phyloP scores from a whole-genome alignment of 2,113 vertebrate genomes.

The Rhinogobius similis region DNA sequence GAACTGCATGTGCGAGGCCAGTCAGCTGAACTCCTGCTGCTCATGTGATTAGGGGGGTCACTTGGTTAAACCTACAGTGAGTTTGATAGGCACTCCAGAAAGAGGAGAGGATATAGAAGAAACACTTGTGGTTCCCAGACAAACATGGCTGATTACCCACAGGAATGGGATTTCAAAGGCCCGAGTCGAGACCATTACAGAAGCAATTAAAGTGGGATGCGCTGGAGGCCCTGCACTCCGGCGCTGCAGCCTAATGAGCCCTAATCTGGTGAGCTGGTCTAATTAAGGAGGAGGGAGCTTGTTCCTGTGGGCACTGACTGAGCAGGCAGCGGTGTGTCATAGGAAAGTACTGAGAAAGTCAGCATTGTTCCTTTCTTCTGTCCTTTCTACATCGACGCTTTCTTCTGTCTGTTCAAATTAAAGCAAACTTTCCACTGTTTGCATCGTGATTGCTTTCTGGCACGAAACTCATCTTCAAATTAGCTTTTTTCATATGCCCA shows the following conservation, averaged over 20 bases:
- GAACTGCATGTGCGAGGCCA: neutral
- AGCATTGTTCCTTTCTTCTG: slow-evolving; percentile 23
- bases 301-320: slow-evolving; percentile 51
- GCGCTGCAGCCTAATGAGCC: slow-evolving; percentile 67
- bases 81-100: slow-evolving; percentile 19
- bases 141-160: slow-evolving; percentile 74
- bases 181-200: slow-evolving; percentile 66
- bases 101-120: slow-evolving; percentile 15
- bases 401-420: slow-evolving; percentile 20
- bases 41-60: slow-evolving; percentile 9
- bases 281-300: slow-evolving; percentile 64
- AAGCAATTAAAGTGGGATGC: slow-evolving; percentile 70
- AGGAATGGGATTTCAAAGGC: slow-evolving; percentile 74
- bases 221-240: slow-evolving; percentile 57
- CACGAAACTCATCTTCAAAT: slow-evolving; percentile 19
- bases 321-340: slow-evolving; percentile 30
- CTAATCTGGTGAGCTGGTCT: slow-evolving; percentile 70
- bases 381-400: too few species aligned
- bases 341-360: slow-evolving; percentile 17
- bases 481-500: slow-evolving; percentile 7
- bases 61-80: slow-evolving; percentile 15
- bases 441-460: slow-evolving; percentile 31
- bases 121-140: slow-evolving; percentile 57
- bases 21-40: slow-evolving; percentile 6
- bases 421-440: slow-evolving; percentile 24